Conservation (phyloP, 2,888 invertebrate genomes). For the Pristionchus maxplancki region DNA sequence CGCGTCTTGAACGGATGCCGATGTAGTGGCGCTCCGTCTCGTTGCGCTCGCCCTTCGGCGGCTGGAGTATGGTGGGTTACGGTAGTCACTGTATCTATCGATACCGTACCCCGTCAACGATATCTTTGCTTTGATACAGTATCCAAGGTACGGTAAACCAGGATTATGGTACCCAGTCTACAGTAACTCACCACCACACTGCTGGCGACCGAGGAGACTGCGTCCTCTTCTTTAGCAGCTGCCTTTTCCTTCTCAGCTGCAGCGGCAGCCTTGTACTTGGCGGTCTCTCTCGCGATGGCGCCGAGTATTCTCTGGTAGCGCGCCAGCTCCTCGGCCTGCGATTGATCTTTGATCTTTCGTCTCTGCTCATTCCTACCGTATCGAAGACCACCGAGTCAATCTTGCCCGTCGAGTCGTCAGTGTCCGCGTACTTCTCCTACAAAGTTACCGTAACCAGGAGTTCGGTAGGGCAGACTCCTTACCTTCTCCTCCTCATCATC, state of each 20-base stretch:
- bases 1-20: neutral
- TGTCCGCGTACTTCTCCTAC: neutral
- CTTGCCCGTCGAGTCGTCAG: neutral
- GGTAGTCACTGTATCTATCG: neutral
- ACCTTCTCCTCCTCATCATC: neutral
- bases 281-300: neutral
- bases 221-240: too few species aligned
- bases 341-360: neutral
- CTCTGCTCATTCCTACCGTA: conserved; percentile 15
- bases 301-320: conserved; percentile 3
- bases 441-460: neutral
- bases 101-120: too few species aligned
- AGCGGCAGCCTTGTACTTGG: neutral
- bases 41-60: neutral
- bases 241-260: neutral
- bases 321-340: conserved; percentile 9
- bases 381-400: conserved; percentile 17
- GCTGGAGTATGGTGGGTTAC: neutral
- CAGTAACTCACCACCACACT: neutral
- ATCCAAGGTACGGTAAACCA: too few species aligned
- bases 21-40: neutral
- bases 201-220: neutral
- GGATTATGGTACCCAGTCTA: too few species aligned
- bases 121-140: too few species aligned
- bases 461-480: neutral